phyloP scores from a whole-genome alignment of 2,113 vertebrate genomes.

The Verasper variegatus region DNA sequence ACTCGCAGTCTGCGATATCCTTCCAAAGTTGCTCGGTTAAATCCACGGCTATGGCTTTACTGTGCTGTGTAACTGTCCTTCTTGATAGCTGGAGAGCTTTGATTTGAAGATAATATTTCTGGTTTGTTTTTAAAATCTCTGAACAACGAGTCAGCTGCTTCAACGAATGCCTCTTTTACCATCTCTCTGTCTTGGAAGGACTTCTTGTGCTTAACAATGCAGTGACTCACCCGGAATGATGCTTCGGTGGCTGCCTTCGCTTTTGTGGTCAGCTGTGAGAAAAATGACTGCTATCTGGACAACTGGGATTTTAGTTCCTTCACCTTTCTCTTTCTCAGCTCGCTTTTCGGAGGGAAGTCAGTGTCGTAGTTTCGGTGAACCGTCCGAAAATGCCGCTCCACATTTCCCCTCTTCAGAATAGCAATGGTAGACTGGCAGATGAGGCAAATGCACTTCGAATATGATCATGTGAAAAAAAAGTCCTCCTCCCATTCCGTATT shows the following conservation, averaged over 20 bases:
- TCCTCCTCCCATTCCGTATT: too few relatives aligned
- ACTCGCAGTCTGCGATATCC: too few relatives aligned
- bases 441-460: slow-evolving; percentile 4
- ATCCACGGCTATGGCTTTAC: too few relatives aligned
- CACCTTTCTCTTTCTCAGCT: slow-evolving; percentile 40
- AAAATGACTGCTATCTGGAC: slow-evolving; percentile 21
- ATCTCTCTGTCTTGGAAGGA: slow-evolving; percentile 14
- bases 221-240: slow-evolving; percentile 11
- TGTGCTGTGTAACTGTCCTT: too few relatives aligned
- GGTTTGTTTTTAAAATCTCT: slow-evolving; percentile 25
- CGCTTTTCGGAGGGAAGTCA: background rate
- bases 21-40: too few relatives aligned
- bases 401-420: slow-evolving; percentile 3
- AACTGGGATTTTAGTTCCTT: slow-evolving; percentile 20
- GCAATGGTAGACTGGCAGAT: background rate
- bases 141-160: slow-evolving; percentile 1
- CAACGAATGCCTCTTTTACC: slow-evolving; percentile 13
- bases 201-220: slow-evolving; percentile 5
- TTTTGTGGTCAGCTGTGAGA: slow-evolving; percentile 8
- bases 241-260: background rate
- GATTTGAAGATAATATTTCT: background rate
- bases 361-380: slow-evolving; percentile 1
- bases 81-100: too few relatives aligned
- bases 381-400: slow-evolving; percentile 14
- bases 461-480: too few relatives aligned